Conservation (phyloP, 2,888 invertebrate species). For the Chymomyza fuscimana region DNA sequence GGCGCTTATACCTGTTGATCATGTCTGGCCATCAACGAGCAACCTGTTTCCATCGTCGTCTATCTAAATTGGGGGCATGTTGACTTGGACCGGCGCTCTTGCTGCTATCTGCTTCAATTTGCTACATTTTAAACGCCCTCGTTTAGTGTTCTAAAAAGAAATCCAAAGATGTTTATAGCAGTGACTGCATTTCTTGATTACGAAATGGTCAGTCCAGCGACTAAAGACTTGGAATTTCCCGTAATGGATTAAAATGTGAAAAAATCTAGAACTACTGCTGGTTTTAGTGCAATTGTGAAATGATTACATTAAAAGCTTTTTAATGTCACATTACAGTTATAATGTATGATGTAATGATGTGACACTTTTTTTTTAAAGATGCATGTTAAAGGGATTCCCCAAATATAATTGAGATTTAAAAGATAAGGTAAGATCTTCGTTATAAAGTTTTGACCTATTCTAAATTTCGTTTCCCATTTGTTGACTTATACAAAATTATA, state of each 20-base stretch:
- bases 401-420: too few relatives aligned
- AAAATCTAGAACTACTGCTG: background rate
- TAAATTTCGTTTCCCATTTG: too few relatives aligned
- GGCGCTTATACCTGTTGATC: background rate
- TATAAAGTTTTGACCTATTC: too few relatives aligned
- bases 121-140: constrained; percentile 17
- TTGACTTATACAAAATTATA: too few relatives aligned
- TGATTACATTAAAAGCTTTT: too few relatives aligned
- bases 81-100: constrained; percentile 59
- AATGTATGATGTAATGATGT: too few relatives aligned
- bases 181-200: background rate
- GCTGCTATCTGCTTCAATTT: constrained; percentile 16
- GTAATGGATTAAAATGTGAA: background rate
- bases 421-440: too few relatives aligned
- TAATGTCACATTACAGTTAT: too few relatives aligned
- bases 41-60: constrained; percentile 60
- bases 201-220: background rate
- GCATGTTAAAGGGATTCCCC: too few relatives aligned
- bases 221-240: background rate
- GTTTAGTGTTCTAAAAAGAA: background rate
- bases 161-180: background rate
- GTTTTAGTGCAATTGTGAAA: background rate
- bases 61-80: constrained; percentile 66
- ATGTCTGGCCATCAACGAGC: constrained; percentile 20
- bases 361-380: too few relatives aligned